These are phyloP conservation scores for Callionymus lyra DNA, from an alignment of 2,113 vertebrate species.

Conservation along the genomic window DNA sequence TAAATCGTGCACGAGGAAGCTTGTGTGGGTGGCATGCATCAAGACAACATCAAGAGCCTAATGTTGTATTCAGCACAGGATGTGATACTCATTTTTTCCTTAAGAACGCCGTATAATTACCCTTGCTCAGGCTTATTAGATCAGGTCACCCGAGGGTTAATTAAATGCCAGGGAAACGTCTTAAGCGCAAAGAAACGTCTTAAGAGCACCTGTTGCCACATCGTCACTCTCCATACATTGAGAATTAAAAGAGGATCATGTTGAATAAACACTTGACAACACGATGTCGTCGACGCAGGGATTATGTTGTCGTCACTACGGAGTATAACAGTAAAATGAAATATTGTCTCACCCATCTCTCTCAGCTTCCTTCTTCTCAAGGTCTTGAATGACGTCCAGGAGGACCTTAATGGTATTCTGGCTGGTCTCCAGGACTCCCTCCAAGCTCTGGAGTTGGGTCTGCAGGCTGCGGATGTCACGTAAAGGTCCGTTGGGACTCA, in stretches of 20 bases:
- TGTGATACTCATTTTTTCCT: too few species aligned
- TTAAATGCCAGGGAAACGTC: not conserved
- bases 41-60: conserved; percentile 8
- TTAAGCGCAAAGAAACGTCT: too few species aligned
- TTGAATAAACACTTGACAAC: too few species aligned
- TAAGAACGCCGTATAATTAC: not conserved
- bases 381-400: conserved; percentile 83
- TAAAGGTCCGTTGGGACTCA: conserved; percentile 55
- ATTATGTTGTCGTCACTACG: conserved; percentile 7
- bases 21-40: too few species aligned
- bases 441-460: conserved; percentile 76
- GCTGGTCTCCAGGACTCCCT: conserved; percentile 82
- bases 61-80: conserved; percentile 3
- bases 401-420: conserved; percentile 83
- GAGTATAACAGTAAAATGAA: conserved; percentile 19
- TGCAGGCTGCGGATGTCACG: conserved; percentile 69
- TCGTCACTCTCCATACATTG: too few species aligned
- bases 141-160: not conserved
- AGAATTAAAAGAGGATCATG: too few species aligned
- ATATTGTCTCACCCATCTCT: conserved; percentile 72
- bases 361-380: conserved; percentile 82
- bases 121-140: not conserved
- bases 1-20: too few species aligned
- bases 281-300: not conserved
- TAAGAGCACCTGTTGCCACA: too few species aligned